Conservation (phyloP, 2,888 invertebrate species). For the Hemithea aestivaria region DNA sequence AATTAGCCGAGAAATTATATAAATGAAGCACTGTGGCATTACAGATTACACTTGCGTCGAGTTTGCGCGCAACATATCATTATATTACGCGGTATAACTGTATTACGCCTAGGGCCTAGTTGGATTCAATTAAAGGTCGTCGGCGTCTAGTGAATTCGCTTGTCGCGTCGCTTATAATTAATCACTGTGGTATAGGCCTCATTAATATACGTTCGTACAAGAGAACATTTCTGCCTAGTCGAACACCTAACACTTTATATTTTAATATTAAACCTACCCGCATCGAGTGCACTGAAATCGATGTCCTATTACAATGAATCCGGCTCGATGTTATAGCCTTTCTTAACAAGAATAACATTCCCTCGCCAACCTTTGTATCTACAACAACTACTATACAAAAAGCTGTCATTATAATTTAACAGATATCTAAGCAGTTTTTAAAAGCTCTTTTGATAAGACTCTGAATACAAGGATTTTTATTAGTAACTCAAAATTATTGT, state of each 20-base stretch:
- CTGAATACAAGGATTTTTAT: constrained; percentile 14
- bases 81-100: constrained; percentile 1
- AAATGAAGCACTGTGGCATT: constrained; percentile 8
- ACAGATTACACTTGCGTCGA: constrained; percentile 6
- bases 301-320: constrained; percentile 24
- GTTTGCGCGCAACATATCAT: constrained; percentile 6
- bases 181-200: constrained; percentile 27
- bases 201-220: constrained; percentile 21
- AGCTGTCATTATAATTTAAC: constrained; percentile 68
- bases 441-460: constrained; percentile 56
- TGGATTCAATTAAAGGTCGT: constrained; percentile 12
- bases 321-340: too few relatives aligned
- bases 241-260: constrained; percentile 31
- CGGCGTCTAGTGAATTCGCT: constrained; percentile 12
- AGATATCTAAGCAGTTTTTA: constrained; percentile 57
- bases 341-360: constrained; percentile 29
- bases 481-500: constrained; percentile 35
- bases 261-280: constrained; percentile 23
- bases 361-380: constrained; percentile 44
- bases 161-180: constrained; percentile 22
- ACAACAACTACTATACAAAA: constrained; percentile 68
- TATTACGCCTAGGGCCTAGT: neutral
- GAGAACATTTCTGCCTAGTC: constrained; percentile 24
- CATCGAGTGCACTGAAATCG: constrained; percentile 33
- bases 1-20: constrained; percentile 10